Evolutionary conservation across 2,888 invertebrate species (phyloP).

Genomic region (Bombylius major): DNA sequence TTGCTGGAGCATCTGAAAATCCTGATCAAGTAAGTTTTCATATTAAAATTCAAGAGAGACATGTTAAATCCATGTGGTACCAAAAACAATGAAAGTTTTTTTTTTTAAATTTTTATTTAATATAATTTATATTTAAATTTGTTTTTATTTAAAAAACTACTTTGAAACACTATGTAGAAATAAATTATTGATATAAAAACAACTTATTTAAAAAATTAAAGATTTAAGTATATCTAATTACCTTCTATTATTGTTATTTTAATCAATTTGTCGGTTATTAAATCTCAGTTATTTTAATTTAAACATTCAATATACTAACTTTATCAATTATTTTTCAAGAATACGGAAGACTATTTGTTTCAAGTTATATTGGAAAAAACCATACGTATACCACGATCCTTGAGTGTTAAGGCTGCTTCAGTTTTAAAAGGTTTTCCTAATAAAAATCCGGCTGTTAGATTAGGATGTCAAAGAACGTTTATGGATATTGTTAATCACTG

Average conservation of each 20-base stretch:
- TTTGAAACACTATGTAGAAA: too few relatives aligned
- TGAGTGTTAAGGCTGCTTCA: conserved; percentile 93
- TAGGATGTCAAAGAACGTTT: conserved; percentile 89
- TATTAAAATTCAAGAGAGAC: neutral
- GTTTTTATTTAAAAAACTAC: too few relatives aligned
- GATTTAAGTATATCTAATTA: too few relatives aligned
- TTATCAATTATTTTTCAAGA: conserved; percentile 32
- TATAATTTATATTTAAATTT: too few relatives aligned
- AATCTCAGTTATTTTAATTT: too few relatives aligned
- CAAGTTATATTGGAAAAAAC: conserved; percentile 97
- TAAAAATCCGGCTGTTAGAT: conserved; percentile 89
- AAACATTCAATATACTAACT: too few relatives aligned
- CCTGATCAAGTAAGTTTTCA: conserved; percentile 58
- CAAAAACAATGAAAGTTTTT: neutral
- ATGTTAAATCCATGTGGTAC: neutral
- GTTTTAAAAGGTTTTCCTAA: conserved; percentile 97
- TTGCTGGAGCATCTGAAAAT: conserved; percentile 92
- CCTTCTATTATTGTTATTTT: too few relatives aligned
- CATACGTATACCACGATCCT: conserved; percentile 93
- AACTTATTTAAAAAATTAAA: too few relatives aligned
- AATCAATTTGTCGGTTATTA: too few relatives aligned
- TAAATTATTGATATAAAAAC: too few relatives aligned
- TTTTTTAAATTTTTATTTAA: too few relatives aligned
- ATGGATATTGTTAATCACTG: conserved; percentile 88
- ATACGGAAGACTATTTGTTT: conserved; percentile 97